Conservation (phyloP, 2,797 vertebrate species). For the Pseudotriccus pelzelni region DNA sequence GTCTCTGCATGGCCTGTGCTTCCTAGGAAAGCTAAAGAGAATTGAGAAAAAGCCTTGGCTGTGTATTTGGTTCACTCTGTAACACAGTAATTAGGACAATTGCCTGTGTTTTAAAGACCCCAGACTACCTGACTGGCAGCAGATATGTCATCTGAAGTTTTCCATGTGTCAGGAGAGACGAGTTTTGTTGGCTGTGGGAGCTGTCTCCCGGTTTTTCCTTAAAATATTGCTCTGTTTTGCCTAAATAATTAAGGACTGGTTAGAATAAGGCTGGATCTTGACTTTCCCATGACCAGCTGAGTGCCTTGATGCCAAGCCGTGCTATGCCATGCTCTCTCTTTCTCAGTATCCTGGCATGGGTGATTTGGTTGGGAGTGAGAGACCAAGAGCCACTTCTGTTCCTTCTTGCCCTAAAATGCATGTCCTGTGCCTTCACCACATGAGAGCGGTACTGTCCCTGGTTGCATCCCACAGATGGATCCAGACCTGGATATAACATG, state of each 20-base stretch:
- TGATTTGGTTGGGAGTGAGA: background rate
- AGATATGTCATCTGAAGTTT: background rate
- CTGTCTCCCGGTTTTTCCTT: background rate
- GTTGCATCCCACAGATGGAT: background rate
- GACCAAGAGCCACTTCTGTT: background rate
- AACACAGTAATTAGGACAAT: background rate
- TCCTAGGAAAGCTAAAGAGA: background rate
- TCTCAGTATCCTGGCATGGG: background rate
- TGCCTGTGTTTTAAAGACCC: background rate
- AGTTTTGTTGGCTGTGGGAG: background rate
- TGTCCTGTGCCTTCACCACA: rapidly evolving
- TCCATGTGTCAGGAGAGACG: background rate
- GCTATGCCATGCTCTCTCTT: background rate
- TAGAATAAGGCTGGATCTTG: background rate
- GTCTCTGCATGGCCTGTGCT: background rate
- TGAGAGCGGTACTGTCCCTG: background rate
- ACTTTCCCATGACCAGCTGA: background rate
- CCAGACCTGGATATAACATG: background rate
- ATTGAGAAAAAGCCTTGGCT: background rate
- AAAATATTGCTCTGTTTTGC: background rate
- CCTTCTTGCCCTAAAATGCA: background rate
- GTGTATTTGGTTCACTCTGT: background rate
- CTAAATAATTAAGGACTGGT: background rate
- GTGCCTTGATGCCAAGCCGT: background rate
- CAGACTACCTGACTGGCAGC: background rate